A percentile compares a stretch with the other conserved stretches of the same genome.
These are phyloP conservation scores for Indicator indicator DNA, from an alignment of 2,113 vertebrate genomes.

Conservation along the genomic window DNA sequence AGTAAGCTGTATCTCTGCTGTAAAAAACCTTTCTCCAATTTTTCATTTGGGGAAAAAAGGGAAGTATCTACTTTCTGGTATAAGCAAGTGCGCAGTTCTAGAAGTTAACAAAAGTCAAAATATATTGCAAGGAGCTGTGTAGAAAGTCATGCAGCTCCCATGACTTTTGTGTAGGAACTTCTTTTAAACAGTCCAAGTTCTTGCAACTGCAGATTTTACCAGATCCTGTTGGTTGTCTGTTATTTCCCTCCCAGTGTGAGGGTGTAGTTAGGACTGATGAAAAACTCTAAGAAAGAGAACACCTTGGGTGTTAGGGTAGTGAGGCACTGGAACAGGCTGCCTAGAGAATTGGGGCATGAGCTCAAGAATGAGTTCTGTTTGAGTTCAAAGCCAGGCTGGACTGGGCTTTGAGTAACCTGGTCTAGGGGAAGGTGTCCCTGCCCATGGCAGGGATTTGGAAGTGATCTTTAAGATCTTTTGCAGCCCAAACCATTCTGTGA, in stretches of 20 bases:
- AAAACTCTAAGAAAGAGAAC: not conserved
- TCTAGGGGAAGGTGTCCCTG: no score
- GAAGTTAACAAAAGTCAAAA: not conserved
- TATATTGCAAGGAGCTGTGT: not conserved
- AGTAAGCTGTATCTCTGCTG: not conserved
- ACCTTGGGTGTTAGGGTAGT: no score
- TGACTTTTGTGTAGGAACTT: not conserved
- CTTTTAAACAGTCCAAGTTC: not conserved
- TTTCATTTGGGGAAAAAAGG: not conserved
- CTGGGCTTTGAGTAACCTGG: no score
- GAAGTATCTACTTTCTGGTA: not conserved
- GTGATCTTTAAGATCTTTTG: no score
- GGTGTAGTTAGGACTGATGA: not conserved
- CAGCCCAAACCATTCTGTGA: no score
- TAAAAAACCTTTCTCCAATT: not conserved
- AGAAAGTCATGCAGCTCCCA: not conserved
- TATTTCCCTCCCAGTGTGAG: not conserved
- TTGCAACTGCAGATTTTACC: not conserved
- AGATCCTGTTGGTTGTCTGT: not conserved
- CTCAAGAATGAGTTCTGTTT: no score
- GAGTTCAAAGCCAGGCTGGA: no score
- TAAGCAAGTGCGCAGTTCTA: not conserved
- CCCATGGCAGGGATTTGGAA: no score
- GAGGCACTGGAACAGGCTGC: no score
- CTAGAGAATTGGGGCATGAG: no score